Evolutionary conservation across 2,113 vertebrate species (phyloP).

Genomic region (Aspiorhynchus laticeps): DNA sequence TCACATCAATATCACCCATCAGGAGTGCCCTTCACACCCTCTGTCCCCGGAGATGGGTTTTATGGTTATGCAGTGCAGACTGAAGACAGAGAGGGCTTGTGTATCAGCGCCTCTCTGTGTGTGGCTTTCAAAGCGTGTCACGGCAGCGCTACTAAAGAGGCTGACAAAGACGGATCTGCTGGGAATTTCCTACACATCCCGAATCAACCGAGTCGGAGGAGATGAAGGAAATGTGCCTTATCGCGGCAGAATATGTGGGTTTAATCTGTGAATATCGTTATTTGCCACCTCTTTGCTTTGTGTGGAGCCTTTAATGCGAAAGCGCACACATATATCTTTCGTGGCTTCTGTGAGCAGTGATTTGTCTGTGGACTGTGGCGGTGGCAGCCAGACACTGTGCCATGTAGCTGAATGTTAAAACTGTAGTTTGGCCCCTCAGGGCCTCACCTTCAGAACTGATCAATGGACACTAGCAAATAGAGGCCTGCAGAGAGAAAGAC

Average conservation of each 20-base stretch:
- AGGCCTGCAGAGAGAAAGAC: not conserved
- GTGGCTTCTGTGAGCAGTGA: not conserved
- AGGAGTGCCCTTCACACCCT: slow-evolving; percentile 38
- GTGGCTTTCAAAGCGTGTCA: slow-evolving; percentile 29
- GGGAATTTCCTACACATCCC: not conserved
- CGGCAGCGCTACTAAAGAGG: slow-evolving; percentile 8
- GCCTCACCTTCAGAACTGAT: slow-evolving; percentile 41
- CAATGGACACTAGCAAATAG: slow-evolving; percentile 35
- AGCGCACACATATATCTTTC: not conserved
- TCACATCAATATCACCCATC: slow-evolving; percentile 23
- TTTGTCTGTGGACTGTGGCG: slow-evolving; percentile 26
- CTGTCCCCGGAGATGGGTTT: not conserved
- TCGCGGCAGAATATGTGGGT: not conserved
- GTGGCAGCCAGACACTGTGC: slow-evolving; percentile 36
- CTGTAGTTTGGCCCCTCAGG: slow-evolving; percentile 30
- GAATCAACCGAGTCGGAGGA: slow-evolving; percentile 12
- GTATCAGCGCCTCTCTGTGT: not conserved
- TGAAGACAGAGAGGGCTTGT: slow-evolving; percentile 18
- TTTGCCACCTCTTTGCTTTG: slow-evolving; percentile 2
- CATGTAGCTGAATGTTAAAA: slow-evolving; percentile 41
- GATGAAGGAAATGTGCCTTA: slow-evolving; percentile 24
- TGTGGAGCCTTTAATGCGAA: not conserved
- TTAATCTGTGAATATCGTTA: not conserved
- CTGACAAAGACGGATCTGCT: slow-evolving; percentile 20
- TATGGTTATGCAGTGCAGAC: slow-evolving; percentile 28